Evolutionary conservation across 2,888 invertebrate genomes (phyloP), one percentile per base, ranked within the genome.

Genomic region (Eupithecia abbreviata): DNA sequence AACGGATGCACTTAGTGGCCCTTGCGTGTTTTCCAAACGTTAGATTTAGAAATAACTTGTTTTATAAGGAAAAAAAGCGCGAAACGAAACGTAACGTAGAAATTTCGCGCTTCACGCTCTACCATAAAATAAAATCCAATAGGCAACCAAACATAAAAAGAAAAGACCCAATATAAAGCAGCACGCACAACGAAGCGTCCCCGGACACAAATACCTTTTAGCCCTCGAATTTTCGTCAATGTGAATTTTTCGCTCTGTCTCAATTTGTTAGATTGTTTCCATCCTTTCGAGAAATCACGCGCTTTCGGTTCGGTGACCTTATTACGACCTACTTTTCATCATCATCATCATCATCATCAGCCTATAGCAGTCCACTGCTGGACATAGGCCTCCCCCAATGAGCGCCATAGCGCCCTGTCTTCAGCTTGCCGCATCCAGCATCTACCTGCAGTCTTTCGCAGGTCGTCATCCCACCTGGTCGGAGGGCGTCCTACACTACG

Each of bases 181-280:
- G 12, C 62, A 62, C 62, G 62, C 18, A 62, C 62, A 62, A 18
- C 62, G 2, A 62, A 30, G 62, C 62, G 10, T 62, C 30, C 10
- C 58, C 62, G 62, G 62, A 62, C 62, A 62, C 30, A 62, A 30
- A 58, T 58, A 18, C 30, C 30, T 62, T 62, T 62, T 62, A 30
- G 62, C 62, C 62, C 30, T 58, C 18, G 71, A 58, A 58, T 58
- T 41, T 43, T 55, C 58, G 42, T 18, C 15, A 71, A 58, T 43
- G 71, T 41, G 71, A 43, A 71, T 58, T 18, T 58, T 71, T 71
- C 58, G 58, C 71, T 71, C 41, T 51, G 43, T 58, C 43, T 71
- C 71, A 55, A 71, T 71, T 71, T 71, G n/a, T 55, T 10, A 43
- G 58, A 71, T 71, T 71, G 71, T 71, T 55, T 71, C 71, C 18